phyloP scores from a whole-genome alignment of 1,140 invertebrate species.

The Holotrichia oblita region DNA sequence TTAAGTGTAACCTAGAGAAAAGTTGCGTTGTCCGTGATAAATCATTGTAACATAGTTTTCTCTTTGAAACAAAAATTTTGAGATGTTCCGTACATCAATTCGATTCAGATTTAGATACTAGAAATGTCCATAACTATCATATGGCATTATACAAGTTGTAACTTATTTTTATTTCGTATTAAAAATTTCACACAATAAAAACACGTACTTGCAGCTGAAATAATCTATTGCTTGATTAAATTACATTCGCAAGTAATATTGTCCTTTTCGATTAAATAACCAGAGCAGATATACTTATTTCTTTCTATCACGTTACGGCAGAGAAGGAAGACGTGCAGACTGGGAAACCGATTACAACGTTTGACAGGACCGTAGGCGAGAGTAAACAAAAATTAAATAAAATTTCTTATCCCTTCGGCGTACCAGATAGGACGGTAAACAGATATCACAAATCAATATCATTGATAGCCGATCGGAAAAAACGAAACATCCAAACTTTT shows the following conservation, averaged over 20 bases:
- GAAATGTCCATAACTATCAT: no score
- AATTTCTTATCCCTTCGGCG: not conserved
- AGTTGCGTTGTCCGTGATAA: no score
- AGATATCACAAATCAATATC: conserved; percentile 13
- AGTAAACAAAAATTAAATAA: conserved; percentile 12
- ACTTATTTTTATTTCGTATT: no score
- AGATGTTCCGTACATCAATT: no score
- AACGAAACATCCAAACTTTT: not conserved
- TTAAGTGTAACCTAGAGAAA: no score
- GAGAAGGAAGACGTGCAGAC: not conserved
- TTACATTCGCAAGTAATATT: not conserved
- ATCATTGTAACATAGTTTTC: no score
- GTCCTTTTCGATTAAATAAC: not conserved
- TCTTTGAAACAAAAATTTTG: no score
- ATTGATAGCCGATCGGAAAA: conserved; percentile 11
- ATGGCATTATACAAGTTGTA: no score
- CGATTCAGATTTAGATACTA: no score
- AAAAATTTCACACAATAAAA: no score
- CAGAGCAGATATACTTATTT: not conserved
- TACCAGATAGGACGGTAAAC: not conserved
- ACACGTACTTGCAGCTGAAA: not conserved
- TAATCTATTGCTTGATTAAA: not conserved
- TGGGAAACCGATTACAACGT: not conserved
- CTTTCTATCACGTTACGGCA: not conserved
- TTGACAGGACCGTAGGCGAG: not conserved